Conservation (phyloP, 1,140 invertebrate species). For the Drosophila rhopaloa region DNA sequence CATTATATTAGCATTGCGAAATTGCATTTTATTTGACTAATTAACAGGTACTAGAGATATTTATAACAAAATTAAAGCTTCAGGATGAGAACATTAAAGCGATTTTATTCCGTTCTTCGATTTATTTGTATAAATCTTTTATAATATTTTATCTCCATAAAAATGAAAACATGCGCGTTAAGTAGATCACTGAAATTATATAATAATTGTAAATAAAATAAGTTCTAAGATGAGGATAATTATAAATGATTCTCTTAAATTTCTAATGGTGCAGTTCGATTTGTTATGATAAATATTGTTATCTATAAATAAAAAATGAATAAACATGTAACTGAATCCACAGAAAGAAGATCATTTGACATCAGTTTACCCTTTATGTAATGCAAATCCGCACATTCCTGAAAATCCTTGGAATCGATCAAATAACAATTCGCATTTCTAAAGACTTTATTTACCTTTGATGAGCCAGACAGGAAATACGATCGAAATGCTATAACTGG, state of each 20-base stretch:
- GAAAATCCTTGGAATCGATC: not conserved
- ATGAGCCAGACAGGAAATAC: conserved; percentile 10
- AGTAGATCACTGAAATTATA: not conserved
- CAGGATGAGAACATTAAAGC: too few species aligned
- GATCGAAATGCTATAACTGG: not conserved
- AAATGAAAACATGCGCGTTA: too few species aligned
- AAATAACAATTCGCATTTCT: not conserved
- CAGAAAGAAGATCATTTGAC: not conserved
- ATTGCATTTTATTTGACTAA: conserved; percentile 5
- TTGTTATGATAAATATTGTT: not conserved
- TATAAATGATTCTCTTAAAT: too few species aligned
- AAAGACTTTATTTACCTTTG: not conserved
- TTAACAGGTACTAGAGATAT: not conserved
- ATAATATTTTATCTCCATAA: too few species aligned
- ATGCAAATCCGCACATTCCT: not conserved
- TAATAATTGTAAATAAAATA: not conserved
- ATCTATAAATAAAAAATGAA: not conserved
- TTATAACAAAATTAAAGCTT: not conserved
- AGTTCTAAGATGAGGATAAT: too few species aligned
- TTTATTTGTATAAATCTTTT: too few species aligned
- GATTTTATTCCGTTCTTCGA: too few species aligned
- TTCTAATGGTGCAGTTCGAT: too few species aligned
- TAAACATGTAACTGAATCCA: not conserved
- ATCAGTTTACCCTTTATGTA: not conserved
- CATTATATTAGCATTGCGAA: not conserved